Conservation (phyloP, 1,140 invertebrate species). For the Caerostris extrusa region DNA sequence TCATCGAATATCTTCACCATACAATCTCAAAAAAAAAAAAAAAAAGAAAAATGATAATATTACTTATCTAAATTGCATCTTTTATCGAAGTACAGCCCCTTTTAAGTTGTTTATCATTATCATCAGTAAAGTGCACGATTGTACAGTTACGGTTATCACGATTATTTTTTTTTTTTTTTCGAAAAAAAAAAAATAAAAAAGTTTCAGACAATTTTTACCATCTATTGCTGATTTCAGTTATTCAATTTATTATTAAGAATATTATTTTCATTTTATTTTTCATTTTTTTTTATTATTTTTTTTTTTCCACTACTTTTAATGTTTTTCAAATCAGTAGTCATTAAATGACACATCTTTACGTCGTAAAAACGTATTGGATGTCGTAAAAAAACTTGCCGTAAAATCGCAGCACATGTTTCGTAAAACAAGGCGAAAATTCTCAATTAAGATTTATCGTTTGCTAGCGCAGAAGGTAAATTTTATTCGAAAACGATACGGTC, state of each 20-base stretch:
- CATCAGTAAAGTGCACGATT: neutral
- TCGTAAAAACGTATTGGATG: neutral
- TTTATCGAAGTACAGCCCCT: constrained; percentile 39
- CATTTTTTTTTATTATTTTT: neutral
- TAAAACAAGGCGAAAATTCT: constrained; percentile 24
- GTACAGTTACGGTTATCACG: constrained; percentile 22
- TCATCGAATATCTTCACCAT: constrained; percentile 22
- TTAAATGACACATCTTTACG: neutral
- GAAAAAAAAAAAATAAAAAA: neutral
- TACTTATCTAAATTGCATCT: constrained; percentile 62
- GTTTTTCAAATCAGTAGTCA: neutral
- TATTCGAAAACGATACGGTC: neutral
- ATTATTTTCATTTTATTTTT: neutral
- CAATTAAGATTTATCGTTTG: constrained; percentile 28
- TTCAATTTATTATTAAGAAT: neutral
- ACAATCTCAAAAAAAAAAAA: too few species aligned
- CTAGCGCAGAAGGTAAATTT: neutral
- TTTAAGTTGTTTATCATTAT: constrained; percentile 4
- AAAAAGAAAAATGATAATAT: neutral
- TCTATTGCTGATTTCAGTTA: neutral
- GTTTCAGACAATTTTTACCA: neutral
- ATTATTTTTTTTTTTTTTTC: neutral
- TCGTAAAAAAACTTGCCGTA: constrained; percentile 30
- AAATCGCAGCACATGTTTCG: neutral
- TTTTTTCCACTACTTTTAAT: neutral